Evolutionary conservation across 2,888 invertebrate genomes (phyloP), one percentile per base, ranked within the genome.

Genomic region (Buathra laborator): DNA sequence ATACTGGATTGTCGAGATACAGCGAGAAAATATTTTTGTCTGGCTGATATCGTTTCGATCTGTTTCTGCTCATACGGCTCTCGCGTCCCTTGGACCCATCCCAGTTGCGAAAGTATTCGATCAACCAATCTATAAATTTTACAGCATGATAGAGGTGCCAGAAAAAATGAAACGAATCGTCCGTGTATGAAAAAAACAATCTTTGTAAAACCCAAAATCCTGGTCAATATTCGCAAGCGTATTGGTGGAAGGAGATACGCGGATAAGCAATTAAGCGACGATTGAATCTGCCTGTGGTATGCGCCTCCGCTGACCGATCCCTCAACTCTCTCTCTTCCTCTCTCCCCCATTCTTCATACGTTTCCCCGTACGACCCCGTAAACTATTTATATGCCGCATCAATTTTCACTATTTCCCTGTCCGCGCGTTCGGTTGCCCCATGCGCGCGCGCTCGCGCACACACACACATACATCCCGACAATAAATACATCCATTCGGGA

Each of bases 211-310:
- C 87, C 24, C n/a, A 29, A 29, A 76, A 89, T 88, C 86, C 85
- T 83, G 84, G 84, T 62, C 89, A 88, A 90, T 91, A 91, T 92
- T 90, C 89, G 24, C 86, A 85, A 71, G 83, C 87, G 86, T 85
- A 87, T 89, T 70, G 77, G 56, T 70, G 59, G 59, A 56, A 24
- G 29, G 59, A 32, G 6, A 32, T 59, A 68, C 78, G 68, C 53
- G 89, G 89, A 87, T 88, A 88, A 91, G 89, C 90, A 92, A 92
- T 92, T 92, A 92, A 90, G 90, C 88, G 89, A 89, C 89, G 91
- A 92, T 91, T 91, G 91, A 88, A 91, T 90, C 89, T 86, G 85
- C 87, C 88, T 53, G 75, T 53, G 72, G 83, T 75, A 80, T 70
- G 72, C 62, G 74, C 59, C 79, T 62, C 84, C 81, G 67, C n/a